Percentiles rank a stretch among this genome's conserved stretches.
phyloP scores from a whole-genome alignment of 2,888 invertebrate genomes.

The Deilephila porcellus region DNA sequence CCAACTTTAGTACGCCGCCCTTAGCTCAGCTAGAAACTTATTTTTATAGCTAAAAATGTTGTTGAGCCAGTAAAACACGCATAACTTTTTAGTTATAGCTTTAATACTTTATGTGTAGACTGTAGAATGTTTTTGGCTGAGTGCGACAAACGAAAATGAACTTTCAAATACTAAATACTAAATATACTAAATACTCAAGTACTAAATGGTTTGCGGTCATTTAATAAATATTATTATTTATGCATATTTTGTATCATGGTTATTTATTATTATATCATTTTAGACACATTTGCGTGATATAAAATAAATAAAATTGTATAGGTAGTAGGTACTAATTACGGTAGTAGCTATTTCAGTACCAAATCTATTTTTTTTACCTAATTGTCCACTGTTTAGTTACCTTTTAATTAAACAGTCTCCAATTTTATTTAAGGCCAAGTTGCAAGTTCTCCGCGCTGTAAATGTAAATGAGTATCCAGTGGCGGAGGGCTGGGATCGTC shows the following conservation, averaged over 20 bases:
- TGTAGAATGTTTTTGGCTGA: conserved; percentile 41
- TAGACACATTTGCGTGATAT: not conserved
- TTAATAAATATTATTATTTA: not conserved
- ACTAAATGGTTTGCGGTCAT: not conserved
- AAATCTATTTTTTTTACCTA: not conserved
- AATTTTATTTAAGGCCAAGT: not conserved
- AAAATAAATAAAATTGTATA: not conserved
- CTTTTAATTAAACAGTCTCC: not conserved
- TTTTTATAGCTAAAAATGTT: conserved; percentile 24
- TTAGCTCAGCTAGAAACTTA: conserved; percentile 28
- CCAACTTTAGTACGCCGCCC: conserved; percentile 41
- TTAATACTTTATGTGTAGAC: conserved; percentile 1
- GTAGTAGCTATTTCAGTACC: not conserved
- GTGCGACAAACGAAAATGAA: conserved; percentile 33
- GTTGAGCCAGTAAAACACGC: conserved; percentile 21
- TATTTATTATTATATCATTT: not conserved
- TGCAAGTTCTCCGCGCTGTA: not conserved
- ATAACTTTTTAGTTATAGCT: conserved; percentile 19
- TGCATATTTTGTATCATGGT: not conserved
- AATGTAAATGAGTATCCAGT: not conserved
- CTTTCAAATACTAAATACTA: not conserved
- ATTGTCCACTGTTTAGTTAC: too few relatives aligned
- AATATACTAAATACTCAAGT: too few relatives aligned
- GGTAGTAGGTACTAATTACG: not conserved
- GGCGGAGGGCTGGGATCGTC: not conserved